phyloP scores from a whole-genome alignment of 1,140 invertebrate species.

The Drosophila mojavensis region DNA sequence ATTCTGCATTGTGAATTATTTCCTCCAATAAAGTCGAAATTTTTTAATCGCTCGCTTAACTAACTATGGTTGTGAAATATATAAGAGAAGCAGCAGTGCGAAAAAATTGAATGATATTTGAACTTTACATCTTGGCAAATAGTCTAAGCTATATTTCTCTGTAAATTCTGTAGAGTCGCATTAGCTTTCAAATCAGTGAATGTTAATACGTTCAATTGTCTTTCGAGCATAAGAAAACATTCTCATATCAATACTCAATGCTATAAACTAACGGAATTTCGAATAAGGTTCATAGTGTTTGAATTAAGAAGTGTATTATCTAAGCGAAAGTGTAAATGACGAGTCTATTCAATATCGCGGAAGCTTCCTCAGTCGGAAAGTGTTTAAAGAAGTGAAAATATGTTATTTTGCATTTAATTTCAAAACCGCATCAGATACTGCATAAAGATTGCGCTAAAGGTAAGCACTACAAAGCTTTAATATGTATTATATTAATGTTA shows the following conservation, averaged over 20 bases:
- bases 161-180: slow-evolving; percentile 30
- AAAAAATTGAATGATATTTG: slow-evolving; percentile 2
- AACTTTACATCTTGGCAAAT: neutral
- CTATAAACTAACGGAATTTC: slow-evolving; percentile 16
- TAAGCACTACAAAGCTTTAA: slow-evolving; percentile 9
- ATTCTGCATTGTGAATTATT: neutral
- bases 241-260: slow-evolving; percentile 34
- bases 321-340: slow-evolving; percentile 8
- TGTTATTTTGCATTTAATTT: slow-evolving; percentile 6
- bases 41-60: slow-evolving; percentile 82
- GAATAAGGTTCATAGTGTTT: neutral
- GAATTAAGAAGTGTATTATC: slow-evolving; percentile 3
- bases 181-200: neutral
- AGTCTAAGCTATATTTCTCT: slow-evolving; percentile 20
- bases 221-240: slow-evolving; percentile 10
- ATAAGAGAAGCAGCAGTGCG: slow-evolving; percentile 7
- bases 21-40: slow-evolving; percentile 18
- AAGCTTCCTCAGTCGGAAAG: slow-evolving; percentile 1
- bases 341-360: slow-evolving; percentile 5
- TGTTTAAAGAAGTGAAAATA: slow-evolving; percentile 28
- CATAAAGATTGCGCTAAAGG: slow-evolving; percentile 17
- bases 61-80: slow-evolving; percentile 74
- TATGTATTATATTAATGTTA: too few species aligned
- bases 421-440: neutral
- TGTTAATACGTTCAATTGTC: neutral